Percentiles rank a stretch among this genome's conserved stretches.
Evolutionary conservation across 2,888 invertebrate species (phyloP).

Genomic region (Petrolisthes cinctipes): DNA sequence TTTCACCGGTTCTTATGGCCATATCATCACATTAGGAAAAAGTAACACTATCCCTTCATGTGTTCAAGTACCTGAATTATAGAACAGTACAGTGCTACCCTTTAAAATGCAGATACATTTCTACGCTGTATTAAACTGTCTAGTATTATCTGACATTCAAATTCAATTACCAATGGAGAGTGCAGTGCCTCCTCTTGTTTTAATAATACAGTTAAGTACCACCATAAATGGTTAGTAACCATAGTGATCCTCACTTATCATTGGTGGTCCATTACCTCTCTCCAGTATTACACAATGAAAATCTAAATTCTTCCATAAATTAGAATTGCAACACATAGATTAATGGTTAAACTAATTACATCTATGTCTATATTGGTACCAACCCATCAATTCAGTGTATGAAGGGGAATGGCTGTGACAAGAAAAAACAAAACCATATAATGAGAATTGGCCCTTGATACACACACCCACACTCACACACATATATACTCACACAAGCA

Average conservation of each 20-base stretch:
- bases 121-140: too few relatives aligned
- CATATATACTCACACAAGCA: conserved; percentile 9
- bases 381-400: conserved; percentile 1
- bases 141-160: too few relatives aligned
- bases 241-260: conserved; percentile 8
- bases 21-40: too few relatives aligned
- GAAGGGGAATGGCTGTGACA: conserved; percentile 5
- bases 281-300: neutral
- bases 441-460: conserved; percentile 15
- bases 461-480: neutral
- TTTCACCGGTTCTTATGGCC: too few relatives aligned
- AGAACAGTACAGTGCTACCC: too few relatives aligned
- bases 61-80: too few relatives aligned
- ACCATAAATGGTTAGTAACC: neutral
- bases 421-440: neutral
- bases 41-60: too few relatives aligned
- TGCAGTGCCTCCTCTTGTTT: too few relatives aligned
- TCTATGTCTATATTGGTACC: conserved; percentile 4
- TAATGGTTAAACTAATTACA: neutral
- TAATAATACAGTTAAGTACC: too few relatives aligned
- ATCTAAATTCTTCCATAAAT: conserved; percentile 1
- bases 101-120: too few relatives aligned
- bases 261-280: conserved; percentile 7
- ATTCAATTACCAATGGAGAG: too few relatives aligned
- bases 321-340: conserved; percentile 12